These are phyloP conservation scores for Diadumene lineata DNA, from an alignment of 92 coral and sea anemone genomes.

Conservation along the genomic window DNA sequence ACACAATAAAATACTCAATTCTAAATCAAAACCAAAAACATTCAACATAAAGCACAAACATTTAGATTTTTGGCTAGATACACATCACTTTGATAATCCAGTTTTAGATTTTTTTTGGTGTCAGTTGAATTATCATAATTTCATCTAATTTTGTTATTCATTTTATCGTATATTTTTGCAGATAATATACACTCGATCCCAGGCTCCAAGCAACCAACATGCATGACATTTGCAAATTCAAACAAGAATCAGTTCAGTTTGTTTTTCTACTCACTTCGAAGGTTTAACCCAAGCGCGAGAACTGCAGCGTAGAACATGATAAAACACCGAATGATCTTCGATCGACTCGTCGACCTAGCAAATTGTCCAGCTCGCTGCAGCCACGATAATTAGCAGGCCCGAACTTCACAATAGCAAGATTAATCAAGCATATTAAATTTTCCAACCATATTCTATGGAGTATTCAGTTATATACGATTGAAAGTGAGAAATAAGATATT, in stretches of 20 bases:
- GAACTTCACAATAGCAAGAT: no score
- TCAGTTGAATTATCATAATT: no score
- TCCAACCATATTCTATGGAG: background rate
- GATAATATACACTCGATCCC: background rate
- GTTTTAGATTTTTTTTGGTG: no score
- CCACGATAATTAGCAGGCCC: no score
- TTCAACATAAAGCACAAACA: no score
- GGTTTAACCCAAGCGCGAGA: slow-evolving; percentile 15
- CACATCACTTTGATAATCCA: background rate
- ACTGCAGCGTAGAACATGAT: slow-evolving; percentile 32
- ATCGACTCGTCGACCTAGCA: slow-evolving; percentile 3
- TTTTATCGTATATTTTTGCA: background rate
- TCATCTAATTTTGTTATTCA: no score
- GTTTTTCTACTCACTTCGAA: slow-evolving; percentile 7
- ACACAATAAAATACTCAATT: no score
- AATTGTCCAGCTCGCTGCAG: no score
- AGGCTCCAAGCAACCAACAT: slow-evolving; percentile 1
- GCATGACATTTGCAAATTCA: no score
- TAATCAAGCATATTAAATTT: no score
- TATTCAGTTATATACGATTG: background rate
- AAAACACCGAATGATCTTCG: slow-evolving; percentile 2
- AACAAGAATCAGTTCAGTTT: no score
- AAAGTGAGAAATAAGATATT: background rate
- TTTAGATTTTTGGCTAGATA: background rate
- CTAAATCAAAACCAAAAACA: no score